phyloP scores from a whole-genome alignment of 2,888 invertebrate species.

The Lordiphosa fenestrarum region DNA sequence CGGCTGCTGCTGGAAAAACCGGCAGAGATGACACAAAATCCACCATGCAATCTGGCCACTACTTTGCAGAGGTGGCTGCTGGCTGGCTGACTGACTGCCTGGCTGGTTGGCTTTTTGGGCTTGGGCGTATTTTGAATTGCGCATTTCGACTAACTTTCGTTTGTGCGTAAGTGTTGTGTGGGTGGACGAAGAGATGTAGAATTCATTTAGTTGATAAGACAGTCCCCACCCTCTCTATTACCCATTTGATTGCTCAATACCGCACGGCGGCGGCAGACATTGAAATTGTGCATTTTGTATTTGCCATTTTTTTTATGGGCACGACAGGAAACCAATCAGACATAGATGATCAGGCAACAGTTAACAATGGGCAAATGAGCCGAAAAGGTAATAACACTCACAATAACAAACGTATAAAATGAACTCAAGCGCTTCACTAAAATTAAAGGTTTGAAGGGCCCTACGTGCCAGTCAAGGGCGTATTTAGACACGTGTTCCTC shows the following conservation, averaged over 20 bases:
- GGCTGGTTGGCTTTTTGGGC: constrained; percentile 8
- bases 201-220: constrained; percentile 69
- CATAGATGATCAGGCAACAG: constrained; percentile 57
- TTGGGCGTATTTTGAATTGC: constrained; percentile 52
- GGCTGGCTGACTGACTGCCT: constrained; percentile 1
- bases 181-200: constrained; percentile 55
- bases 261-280: constrained; percentile 36
- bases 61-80: constrained; percentile 39
- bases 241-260: constrained; percentile 38
- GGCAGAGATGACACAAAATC: constrained; percentile 71
- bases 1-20: constrained; percentile 58
- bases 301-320: constrained; percentile 57
- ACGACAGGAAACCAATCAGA: constrained; percentile 77
- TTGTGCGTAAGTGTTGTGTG: constrained; percentile 34
- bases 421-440: constrained; percentile 36
- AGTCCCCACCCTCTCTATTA: neutral
- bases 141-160: constrained; percentile 58
- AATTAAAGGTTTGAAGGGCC: constrained; percentile 30
- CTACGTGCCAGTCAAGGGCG: constrained; percentile 20
- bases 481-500: too few relatives aligned
- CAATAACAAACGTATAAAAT: constrained; percentile 35
- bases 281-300: constrained; percentile 32
- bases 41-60: constrained; percentile 38
- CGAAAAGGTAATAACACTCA: constrained; percentile 26
- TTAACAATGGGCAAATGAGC: constrained; percentile 41